Evolutionary conservation across 2,113 vertebrate species (phyloP).

Genomic region (Brachyhypopomus gauderio): DNA sequence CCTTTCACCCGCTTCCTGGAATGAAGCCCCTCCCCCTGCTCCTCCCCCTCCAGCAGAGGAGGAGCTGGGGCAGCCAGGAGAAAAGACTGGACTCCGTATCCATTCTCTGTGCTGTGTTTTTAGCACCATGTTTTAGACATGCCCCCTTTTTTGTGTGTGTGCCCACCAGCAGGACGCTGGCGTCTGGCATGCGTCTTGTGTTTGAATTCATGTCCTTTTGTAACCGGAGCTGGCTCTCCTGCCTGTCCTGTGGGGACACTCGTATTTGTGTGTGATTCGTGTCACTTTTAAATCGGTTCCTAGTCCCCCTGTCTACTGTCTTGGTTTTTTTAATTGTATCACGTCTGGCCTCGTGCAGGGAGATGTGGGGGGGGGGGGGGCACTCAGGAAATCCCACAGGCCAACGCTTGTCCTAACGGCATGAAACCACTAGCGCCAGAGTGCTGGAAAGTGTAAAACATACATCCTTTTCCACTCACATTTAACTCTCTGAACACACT

Average conservation of each 20-base stretch:
- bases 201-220: slow-evolving; percentile 18
- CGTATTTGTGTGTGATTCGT: not conserved
- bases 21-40: not conserved
- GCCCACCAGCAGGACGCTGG: slow-evolving; percentile 5
- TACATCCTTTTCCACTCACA: not conserved
- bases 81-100: slow-evolving; percentile 21
- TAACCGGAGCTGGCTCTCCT: slow-evolving; percentile 56
- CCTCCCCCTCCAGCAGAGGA: not conserved
- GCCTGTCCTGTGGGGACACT: not conserved
- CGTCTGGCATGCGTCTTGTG: slow-evolving; percentile 2
- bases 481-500: not conserved
- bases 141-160: slow-evolving; percentile 29
- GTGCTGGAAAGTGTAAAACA: not conserved
- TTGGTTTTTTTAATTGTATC: slow-evolving; percentile 11
- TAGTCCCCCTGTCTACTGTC: not conserved
- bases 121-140: slow-evolving; percentile 42
- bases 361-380: slow-evolving; percentile 5
- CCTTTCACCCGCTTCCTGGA: not conserved
- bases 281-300: slow-evolving; percentile 28
- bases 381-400: slow-evolving; percentile 15
- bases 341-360: slow-evolving; percentile 34
- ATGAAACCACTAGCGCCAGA: not conserved
- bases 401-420: not conserved
- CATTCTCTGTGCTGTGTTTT: slow-evolving; percentile 39
- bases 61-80: not conserved